Evolutionary conservation across 1,140 invertebrate genomes (phyloP).

Genomic region (Bursaphelenchus mucronatus): DNA sequence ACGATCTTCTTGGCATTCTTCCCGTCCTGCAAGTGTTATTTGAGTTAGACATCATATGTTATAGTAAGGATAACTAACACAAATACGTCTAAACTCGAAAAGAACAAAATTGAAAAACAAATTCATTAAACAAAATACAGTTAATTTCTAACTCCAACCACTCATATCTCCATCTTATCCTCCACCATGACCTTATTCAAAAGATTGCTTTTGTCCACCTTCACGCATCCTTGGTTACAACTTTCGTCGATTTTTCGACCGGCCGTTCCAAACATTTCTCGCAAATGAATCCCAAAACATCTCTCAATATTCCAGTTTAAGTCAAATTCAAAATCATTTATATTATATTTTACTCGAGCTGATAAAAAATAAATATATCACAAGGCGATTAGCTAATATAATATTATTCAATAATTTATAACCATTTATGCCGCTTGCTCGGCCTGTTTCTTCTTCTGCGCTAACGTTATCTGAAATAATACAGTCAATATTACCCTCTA

Average conservation of each 20-base stretch:
- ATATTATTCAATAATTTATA: neutral
- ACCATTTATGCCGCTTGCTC: conserved; percentile 9
- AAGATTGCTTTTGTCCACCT: neutral
- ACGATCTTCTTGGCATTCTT: conserved; percentile 20
- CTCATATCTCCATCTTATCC: neutral
- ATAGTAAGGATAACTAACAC: too few relatives aligned
- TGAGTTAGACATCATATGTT: too few relatives aligned
- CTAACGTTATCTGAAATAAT: conserved; percentile 34
- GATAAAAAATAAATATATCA: too few relatives aligned
- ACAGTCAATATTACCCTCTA: neutral
- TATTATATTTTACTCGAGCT: too few relatives aligned
- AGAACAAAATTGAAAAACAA: too few relatives aligned
- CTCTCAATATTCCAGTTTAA: too few relatives aligned
- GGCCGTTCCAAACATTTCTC: neutral
- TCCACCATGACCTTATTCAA: conserved; percentile 3
- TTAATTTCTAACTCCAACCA: neutral
- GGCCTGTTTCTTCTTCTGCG: conserved; percentile 15
- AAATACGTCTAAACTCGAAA: too few relatives aligned
- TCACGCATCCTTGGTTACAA: neutral
- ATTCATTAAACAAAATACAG: too few relatives aligned
- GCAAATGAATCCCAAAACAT: too few relatives aligned
- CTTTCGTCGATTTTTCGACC: conserved; percentile 19
- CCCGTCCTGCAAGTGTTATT: conserved; percentile 6
- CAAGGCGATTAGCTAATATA: too few relatives aligned
- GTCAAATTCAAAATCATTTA: too few relatives aligned